Evolutionary conservation across 2,113 vertebrate genomes (phyloP).

Genomic region (Leucoraja erinaceus): DNA sequence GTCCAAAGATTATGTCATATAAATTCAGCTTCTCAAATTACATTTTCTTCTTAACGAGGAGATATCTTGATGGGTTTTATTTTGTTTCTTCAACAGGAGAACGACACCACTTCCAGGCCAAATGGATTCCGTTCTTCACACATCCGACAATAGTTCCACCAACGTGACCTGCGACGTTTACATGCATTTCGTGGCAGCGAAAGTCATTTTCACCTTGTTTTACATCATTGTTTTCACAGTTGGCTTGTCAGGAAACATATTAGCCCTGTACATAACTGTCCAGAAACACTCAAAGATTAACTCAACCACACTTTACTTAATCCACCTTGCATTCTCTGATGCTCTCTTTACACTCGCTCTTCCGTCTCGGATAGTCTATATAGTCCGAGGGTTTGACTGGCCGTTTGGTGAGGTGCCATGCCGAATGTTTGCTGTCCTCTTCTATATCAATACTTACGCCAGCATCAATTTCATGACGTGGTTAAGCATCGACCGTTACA

Average conservation of each 20-base stretch:
- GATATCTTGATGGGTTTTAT: not conserved
- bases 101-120: not conserved
- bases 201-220: constrained; percentile 63
- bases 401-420: constrained; percentile 70
- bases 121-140: not conserved
- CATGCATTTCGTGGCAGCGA: constrained; percentile 50
- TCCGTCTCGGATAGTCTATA: constrained; percentile 67
- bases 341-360: constrained; percentile 68
- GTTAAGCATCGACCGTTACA: constrained; percentile 68
- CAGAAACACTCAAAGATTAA: constrained; percentile 70
- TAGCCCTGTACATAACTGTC: constrained; percentile 66
- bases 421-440: constrained; percentile 60
- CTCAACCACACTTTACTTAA: constrained; percentile 66
- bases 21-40: not conserved
- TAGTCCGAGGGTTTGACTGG: constrained; percentile 66
- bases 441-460: constrained; percentile 71
- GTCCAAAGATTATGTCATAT: not conserved
- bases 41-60: not conserved
- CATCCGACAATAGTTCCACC: not conserved
- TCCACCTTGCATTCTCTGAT: constrained; percentile 70
- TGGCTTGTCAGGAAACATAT: constrained; percentile 61
- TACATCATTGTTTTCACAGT: constrained; percentile 61
- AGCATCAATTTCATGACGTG: constrained; percentile 77
- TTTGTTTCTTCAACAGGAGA: constrained; percentile 27
- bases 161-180: constrained; percentile 64